Evolutionary conservation across 1,140 invertebrate genomes (phyloP).

Genomic region (Aphaenogaster rudis): DNA sequence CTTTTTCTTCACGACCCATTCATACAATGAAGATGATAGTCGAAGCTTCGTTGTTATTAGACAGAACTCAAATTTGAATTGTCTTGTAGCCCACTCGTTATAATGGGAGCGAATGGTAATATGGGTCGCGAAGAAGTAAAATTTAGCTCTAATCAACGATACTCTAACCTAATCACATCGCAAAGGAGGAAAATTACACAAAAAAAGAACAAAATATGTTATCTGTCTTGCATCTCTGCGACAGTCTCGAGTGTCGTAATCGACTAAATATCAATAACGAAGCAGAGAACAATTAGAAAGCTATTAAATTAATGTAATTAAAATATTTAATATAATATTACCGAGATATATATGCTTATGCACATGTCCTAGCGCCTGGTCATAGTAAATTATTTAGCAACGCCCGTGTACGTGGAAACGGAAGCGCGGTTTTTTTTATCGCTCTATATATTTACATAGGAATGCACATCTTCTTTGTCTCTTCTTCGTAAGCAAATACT

Average conservation of each 20-base stretch:
- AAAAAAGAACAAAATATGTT: constrained; percentile 26
- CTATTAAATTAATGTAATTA: constrained; percentile 78
- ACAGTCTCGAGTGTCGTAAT: constrained; percentile 62
- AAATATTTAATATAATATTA: constrained; percentile 78
- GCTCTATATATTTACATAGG: constrained; percentile 22
- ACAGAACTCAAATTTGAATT: constrained; percentile 12
- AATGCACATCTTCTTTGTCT: constrained; percentile 48
- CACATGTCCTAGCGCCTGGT: constrained; percentile 70
- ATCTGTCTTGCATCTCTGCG: constrained; percentile 51
- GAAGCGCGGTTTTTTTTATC: constrained; percentile 32
- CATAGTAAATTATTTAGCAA: constrained; percentile 78
- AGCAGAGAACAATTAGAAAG: constrained; percentile 58
- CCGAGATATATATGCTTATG: constrained; percentile 72
- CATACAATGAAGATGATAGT: background rate
- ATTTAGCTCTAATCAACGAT: constrained; percentile 28
- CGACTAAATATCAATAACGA: constrained; percentile 65
- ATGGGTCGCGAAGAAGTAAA: constrained; percentile 45
- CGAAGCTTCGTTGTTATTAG: background rate
- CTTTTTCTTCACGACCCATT: constrained; percentile 63
- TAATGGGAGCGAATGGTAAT: background rate
- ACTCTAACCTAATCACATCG: constrained; percentile 43
- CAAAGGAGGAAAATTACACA: background rate
- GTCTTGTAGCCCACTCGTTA: background rate
- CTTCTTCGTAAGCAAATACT: constrained; percentile 14
- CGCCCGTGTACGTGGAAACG: background rate